phyloP scores from a whole-genome alignment of 2,113 vertebrate species.

The Ophiodon elongatus region DNA sequence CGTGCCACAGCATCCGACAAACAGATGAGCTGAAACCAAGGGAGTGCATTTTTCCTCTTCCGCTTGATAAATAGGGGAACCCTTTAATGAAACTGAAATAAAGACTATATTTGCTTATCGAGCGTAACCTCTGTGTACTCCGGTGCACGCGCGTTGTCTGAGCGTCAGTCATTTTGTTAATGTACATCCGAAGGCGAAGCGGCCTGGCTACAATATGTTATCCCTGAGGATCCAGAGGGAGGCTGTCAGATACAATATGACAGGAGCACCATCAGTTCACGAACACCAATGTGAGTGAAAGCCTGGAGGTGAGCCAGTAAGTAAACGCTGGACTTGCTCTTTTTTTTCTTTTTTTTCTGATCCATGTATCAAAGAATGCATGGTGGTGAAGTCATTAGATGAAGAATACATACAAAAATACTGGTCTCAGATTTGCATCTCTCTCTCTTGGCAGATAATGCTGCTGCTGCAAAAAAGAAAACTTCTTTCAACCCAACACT shows the following conservation, averaged over 20 bases:
- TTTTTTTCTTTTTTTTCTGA: conserved; percentile 45
- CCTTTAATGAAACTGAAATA: conserved; percentile 53
- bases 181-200: conserved; percentile 40
- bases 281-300: conserved; percentile 39
- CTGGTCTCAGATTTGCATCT: conserved; percentile 13
- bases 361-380: conserved; percentile 31
- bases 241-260: conserved; percentile 61
- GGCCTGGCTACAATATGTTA: conserved; percentile 37
- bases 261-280: conserved; percentile 42
- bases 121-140: conserved; percentile 33
- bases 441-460: neutral
- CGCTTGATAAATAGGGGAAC: conserved; percentile 60
- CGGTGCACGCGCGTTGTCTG: neutral
- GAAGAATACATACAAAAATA: conserved; percentile 13
- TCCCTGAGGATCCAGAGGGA: conserved; percentile 34
- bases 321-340: conserved; percentile 16
- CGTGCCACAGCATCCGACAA: conserved; percentile 48
- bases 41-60: conserved; percentile 56
- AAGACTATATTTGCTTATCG: conserved; percentile 54
- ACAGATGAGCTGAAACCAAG: conserved; percentile 63
- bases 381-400: neutral
- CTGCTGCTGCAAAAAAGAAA: neutral
- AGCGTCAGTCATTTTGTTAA: conserved; percentile 56
- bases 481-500: neutral
- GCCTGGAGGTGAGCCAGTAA: conserved; percentile 53